Conservation (phyloP, 1,140 invertebrate genomes). For the Cecropterus lyciades region DNA sequence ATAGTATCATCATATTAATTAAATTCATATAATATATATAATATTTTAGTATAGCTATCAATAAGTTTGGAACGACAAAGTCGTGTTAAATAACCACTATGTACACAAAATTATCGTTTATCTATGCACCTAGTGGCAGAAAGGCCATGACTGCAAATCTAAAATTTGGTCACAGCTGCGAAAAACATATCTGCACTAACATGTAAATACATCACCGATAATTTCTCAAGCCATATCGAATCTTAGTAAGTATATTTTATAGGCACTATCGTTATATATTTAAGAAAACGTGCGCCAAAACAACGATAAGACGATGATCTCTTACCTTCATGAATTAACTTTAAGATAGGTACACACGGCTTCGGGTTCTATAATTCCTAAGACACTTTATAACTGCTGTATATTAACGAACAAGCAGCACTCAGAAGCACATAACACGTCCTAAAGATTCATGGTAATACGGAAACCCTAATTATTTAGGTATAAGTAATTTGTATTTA, state of each 20-base stretch:
- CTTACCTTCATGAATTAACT: neutral
- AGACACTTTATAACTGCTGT: constrained; percentile 10
- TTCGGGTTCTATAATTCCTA: constrained; percentile 12
- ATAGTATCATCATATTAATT: constrained; percentile 14
- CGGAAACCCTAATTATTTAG: neutral
- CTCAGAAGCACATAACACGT: neutral
- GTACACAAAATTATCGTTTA: constrained; percentile 51
- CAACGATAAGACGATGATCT: neutral
- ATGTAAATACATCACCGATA: constrained; percentile 19
- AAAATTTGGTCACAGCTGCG: constrained; percentile 52
- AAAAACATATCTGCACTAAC: constrained; percentile 30
- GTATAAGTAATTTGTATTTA: constrained; percentile 6
- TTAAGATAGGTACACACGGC: neutral
- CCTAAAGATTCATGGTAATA: too few species aligned
- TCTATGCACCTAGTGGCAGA: constrained; percentile 54
- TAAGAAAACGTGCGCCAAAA: constrained; percentile 6
- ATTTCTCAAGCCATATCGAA: constrained; percentile 22
- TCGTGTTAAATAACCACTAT: constrained; percentile 46
- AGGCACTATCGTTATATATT: constrained; percentile 19
- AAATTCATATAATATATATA: constrained; percentile 23
- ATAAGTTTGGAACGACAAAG: constrained; percentile 42
- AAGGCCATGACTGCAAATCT: constrained; percentile 47
- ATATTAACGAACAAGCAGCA: constrained; percentile 12
- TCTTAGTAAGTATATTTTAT: constrained; percentile 24
- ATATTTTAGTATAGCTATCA: constrained; percentile 38